A percentile compares a stretch with the other conserved stretches of the same genome.
phyloP scores from a whole-genome alignment of 2,113 vertebrate species.

The Brachyhypopomus occidentalis region DNA sequence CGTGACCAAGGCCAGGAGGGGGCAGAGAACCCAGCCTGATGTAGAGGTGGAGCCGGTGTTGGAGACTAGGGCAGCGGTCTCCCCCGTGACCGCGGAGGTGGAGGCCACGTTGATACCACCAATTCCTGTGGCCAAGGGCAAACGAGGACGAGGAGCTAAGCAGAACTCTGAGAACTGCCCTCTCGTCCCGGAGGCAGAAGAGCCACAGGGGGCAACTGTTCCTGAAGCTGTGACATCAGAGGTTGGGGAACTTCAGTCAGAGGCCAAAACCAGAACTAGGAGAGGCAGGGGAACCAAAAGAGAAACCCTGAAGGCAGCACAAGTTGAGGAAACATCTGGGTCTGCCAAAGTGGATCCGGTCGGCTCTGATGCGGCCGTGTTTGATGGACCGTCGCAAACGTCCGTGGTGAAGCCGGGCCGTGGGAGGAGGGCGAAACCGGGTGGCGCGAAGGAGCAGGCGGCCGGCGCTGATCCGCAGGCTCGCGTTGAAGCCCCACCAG shows the following conservation, averaged over 20 bases:
- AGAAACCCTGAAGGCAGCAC: not conserved
- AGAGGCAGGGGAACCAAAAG: constrained; percentile 30
- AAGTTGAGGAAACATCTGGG: not conserved
- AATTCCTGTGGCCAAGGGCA: constrained; percentile 37
- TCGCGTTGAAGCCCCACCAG: not conserved
- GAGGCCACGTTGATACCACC: constrained; percentile 19
- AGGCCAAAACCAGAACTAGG: constrained; percentile 17
- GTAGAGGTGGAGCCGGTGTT: not conserved
- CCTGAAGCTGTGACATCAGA: constrained; percentile 6
- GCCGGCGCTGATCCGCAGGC: constrained; percentile 24
- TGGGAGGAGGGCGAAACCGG: constrained; percentile 37
- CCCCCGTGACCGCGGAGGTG: not conserved
- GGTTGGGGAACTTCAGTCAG: not conserved
- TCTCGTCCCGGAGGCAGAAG: not conserved
- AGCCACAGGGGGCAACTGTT: not conserved
- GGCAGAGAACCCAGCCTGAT: constrained; percentile 4
- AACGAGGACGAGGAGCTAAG: constrained; percentile 61
- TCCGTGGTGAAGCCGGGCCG: constrained; percentile 35
- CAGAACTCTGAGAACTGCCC: not conserved
- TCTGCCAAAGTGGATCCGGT: not conserved
- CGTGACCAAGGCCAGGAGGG: constrained; percentile 24
- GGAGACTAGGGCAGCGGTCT: not conserved
- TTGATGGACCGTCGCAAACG: constrained; percentile 28
- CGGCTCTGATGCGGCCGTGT: not conserved
- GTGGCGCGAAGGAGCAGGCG: not conserved